Conservation (phyloP, 1,140 invertebrate genomes). For the Goniozus legneri region DNA sequence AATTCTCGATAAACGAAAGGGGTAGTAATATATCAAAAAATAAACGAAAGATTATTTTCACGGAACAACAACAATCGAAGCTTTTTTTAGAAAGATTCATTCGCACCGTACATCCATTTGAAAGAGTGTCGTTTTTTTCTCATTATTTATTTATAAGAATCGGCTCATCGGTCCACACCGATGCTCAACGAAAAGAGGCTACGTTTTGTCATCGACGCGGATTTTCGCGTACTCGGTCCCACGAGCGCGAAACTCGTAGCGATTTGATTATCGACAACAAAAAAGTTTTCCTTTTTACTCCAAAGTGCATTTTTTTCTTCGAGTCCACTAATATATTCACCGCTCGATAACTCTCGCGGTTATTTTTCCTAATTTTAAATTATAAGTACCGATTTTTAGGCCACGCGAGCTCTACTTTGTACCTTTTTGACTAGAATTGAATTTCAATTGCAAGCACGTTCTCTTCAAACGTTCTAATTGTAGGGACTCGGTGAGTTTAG, state of each 20-base stretch:
- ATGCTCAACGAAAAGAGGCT: constrained; percentile 54
- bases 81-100: constrained; percentile 51
- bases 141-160: constrained; percentile 49
- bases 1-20: no score
- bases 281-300: no score
- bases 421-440: constrained; percentile 55
- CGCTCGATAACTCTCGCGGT: constrained; percentile 3
- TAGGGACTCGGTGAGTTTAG: not conserved
- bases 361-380: constrained; percentile 27
- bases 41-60: constrained; percentile 17
- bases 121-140: constrained; percentile 49
- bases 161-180: constrained; percentile 37
- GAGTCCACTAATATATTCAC: no score
- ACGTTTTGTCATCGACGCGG: constrained; percentile 53
- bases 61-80: constrained; percentile 45
- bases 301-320: no score
- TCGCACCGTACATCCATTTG: constrained; percentile 53
- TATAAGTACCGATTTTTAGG: constrained; percentile 52
- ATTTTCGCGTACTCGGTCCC: constrained; percentile 42
- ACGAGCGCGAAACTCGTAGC: constrained; percentile 15
- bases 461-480: not conserved
- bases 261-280: not conserved
- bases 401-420: constrained; percentile 40
- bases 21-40: no score
- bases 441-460: constrained; percentile 37